Evolutionary conservation across 2,113 vertebrate species (phyloP), one percentile per base, ranked within the genome.

Genomic region (Anoura caudifer): DNA sequence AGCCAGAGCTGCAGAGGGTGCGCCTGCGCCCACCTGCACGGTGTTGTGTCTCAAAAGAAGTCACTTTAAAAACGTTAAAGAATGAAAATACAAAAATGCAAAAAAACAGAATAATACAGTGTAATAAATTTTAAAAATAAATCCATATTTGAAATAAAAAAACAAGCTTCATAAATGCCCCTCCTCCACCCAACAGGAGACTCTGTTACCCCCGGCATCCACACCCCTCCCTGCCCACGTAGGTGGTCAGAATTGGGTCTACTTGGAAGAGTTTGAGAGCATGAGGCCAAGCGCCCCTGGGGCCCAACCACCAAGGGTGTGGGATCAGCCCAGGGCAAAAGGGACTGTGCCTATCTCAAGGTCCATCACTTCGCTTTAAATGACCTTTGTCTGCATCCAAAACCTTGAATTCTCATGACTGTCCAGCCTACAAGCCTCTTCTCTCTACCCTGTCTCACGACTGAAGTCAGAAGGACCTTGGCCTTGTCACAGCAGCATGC

Each of bases 371-470:
- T 79, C 5, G 0, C 14, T 26, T 36, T 73, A 45, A 84, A 15
- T 1, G 16, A 31, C 38, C 5, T 1, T 7, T 0, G 3, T 33
- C 36, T 1, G 1, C 1, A 6, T 5, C 19, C 77, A 11, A 15
- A 36, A n/a, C 20, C 67, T 7, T 16, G 17, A 41, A 15, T 31
- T 36, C 17, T 50, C 14, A 10, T 1, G 17, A 12, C 38, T 17
- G 24, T 47, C 41, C 28, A 1, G 28, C 7, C 17, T 36, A 67
- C 14, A 50, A 81, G 9, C 36, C n/a, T 72, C 6, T 0, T 26
- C 56, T 52, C 43, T 8, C 0, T 1, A 15, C 5, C 0, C 2
- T 81, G 2, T 61, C 38, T 45, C 1, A 2, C 14, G 6, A 22
- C 17, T 61, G 3, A 65, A 13, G 8, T 83, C 88, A 45, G 4